A percentile compares a stretch with the other conserved stretches of the same genome.
Evolutionary conservation across 2,888 invertebrate species (phyloP).

Genomic region (Onchidella celtica): DNA sequence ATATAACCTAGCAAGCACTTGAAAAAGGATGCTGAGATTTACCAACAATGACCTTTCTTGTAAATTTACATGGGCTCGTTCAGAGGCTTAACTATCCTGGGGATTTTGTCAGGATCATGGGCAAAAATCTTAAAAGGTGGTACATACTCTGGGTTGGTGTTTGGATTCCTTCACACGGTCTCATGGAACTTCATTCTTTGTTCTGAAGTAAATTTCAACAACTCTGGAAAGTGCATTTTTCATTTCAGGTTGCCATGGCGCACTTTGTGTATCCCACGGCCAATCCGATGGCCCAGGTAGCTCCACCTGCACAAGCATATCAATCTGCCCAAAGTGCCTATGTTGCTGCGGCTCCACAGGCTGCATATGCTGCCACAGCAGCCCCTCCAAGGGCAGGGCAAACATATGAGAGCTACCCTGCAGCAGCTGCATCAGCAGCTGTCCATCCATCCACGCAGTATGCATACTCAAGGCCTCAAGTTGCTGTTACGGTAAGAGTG

Average conservation of each 20-base stretch:
- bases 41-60: too few species aligned
- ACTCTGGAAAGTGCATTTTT: too few species aligned
- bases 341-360: constrained; percentile 91
- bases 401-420: constrained; percentile 76
- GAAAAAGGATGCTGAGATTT: too few species aligned
- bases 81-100: too few species aligned
- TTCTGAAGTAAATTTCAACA: too few species aligned
- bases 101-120: too few species aligned
- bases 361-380: constrained; percentile 87
- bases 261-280: constrained; percentile 73
- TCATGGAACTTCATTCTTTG: too few species aligned
- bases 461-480: constrained; percentile 77
- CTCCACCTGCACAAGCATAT: constrained; percentile 87
- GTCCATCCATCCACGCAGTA: constrained; percentile 65
- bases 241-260: constrained; percentile 61
- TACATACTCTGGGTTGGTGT: too few species aligned
- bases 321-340: constrained; percentile 91
- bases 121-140: too few species aligned
- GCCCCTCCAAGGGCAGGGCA: constrained; percentile 89
- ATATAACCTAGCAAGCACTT: too few species aligned
- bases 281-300: constrained; percentile 61
- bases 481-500: constrained; percentile 74
- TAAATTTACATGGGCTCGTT: too few species aligned
- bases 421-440: constrained; percentile 70
- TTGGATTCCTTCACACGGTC: too few species aligned